Evolutionary conservation across 2,797 vertebrate genomes (phyloP), one percentile per base, ranked within the genome.

Genomic region (Helarctos malayanus): DNA sequence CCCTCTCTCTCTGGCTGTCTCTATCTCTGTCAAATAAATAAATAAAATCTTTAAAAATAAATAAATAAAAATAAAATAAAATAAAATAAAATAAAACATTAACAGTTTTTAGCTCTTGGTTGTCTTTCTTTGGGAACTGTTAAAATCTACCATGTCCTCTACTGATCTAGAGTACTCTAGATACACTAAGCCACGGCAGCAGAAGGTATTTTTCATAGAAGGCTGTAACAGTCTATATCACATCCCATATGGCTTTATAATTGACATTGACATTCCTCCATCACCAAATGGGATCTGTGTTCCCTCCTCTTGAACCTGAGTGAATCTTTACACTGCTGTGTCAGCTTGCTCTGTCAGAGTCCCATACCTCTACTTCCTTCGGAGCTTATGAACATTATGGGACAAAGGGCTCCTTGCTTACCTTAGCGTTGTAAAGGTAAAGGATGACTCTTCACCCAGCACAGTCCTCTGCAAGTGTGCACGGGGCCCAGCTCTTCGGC

Each of bases 41-140:
- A 38, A 38, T 38, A 38, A 38, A 38, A 38, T 38, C 35, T 38
- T 38, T 38, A 38, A 38, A 38, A 38, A 38, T 38, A 38, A 38
- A 38, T 38, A 38, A 38, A 38, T 38, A 38, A 38, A 38, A 38
- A 38, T 38, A 38, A 38, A 38, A 38, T 38, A 38, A 38, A 38
- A 38, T 38, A 38, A 38, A 38, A 38, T 38, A 38, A 38, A 38
- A 95, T 69, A 89, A 87, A 94, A 80, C 52, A 81, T 2, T 32
- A 91, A 52, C 3, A 73, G 78, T 49, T 93, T 94, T 97, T 38
- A 56, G 59, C 49, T 81, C 38, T 83, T 54, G 41, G 69, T 23
- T 91, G 4, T 68, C 61, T 93, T 79, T 78, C 71, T 89, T 92
- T 65, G 54, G 35, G 16, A 94, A 88, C 63, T 41, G 18, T 38